Evolutionary conservation across 1,140 invertebrate genomes (phyloP), one percentile per base, ranked within the genome.

Genomic region (Aphaenogaster floridana): DNA sequence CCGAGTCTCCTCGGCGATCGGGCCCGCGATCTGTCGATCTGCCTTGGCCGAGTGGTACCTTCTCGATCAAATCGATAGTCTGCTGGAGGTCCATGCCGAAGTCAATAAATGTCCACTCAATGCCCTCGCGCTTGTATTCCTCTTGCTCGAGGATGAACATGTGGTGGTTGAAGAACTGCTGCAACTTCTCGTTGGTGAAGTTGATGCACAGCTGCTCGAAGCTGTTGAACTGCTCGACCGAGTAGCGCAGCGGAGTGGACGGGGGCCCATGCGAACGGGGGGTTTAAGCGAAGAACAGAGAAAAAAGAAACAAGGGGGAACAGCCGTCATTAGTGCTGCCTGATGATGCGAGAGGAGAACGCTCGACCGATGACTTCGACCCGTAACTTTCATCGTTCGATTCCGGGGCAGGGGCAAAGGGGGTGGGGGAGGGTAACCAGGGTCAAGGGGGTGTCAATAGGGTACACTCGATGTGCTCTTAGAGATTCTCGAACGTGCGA

Each of bases 121-220:
- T 97, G 77, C 96, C 96, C 93, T 97, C 97, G 83, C 96, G 96
- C 90, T 97, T 97, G 95, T 97, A 97, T 89, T 97, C 97, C 94
- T 97, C 97, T 95, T 97, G 97, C 93, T 97, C 97, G 91, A 97
- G 96, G 68, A 97, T 97, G 94, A 97, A 97, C 97, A 97, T 97
- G 95, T 97, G 97, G 89, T 97, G 97, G 94, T 97, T 97, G 96
- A 97, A 97, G 96, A 97, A 97, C 92, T 97, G 97, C 92, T 97
- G 97, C 76, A 97, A 95, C 91, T 97, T 96, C 94, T 97, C 97
- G 94, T 97, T 97, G 93, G 97, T 97, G 95, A 97, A 97, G 96
- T 97, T 97, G 96, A 98, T 98, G 95, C 97, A 96, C 88, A 96
- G 94, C 89, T 96, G 95, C 89, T 96, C 95, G 91, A 96, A 96